A percentile compares a stretch with the other conserved stretches of the same genome.
Evolutionary conservation across 2,888 invertebrate genomes (phyloP).

Genomic region (Pristionchus entomophagus): DNA sequence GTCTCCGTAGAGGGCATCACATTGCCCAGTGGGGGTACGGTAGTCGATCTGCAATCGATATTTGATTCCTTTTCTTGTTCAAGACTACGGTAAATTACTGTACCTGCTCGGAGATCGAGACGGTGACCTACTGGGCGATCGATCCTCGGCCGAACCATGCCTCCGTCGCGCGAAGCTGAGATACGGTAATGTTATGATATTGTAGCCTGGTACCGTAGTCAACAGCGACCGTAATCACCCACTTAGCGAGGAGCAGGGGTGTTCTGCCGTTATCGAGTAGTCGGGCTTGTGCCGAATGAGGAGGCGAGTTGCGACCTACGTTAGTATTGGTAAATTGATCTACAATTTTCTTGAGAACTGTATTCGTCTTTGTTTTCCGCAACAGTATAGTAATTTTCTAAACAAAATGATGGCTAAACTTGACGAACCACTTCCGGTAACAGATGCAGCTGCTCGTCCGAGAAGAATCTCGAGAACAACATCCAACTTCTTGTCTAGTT

Average conservation of each 20-base stretch:
- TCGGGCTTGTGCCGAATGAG: slow-evolving; percentile 56
- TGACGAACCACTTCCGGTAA: neutral
- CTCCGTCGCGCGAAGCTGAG: neutral
- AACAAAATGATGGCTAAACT: too few species aligned
- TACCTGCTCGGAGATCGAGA: neutral
- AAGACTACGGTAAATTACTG: too few species aligned
- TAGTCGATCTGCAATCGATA: neutral
- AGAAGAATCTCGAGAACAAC: slow-evolving; percentile 70
- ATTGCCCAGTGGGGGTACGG: neutral
- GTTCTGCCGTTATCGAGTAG: slow-evolving; percentile 30
- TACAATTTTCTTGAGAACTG: neutral
- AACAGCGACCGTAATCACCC: neutral
- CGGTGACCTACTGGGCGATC: slow-evolving; percentile 24
- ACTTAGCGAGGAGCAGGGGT: neutral
- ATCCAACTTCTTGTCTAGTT: slow-evolving; percentile 72
- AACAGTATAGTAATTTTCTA: too few species aligned
- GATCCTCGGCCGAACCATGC: slow-evolving; percentile 5
- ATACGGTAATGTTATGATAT: neutral
- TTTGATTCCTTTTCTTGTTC: neutral
- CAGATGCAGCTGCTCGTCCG: slow-evolving; percentile 37
- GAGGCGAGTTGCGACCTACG: slow-evolving; percentile 50
- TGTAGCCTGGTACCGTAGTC: neutral
- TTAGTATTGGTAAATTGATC: neutral
- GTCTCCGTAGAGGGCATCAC: neutral
- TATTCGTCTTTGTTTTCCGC: neutral